phyloP scores from a whole-genome alignment of 2,113 vertebrate species.

The Mormyrus iriodes region DNA sequence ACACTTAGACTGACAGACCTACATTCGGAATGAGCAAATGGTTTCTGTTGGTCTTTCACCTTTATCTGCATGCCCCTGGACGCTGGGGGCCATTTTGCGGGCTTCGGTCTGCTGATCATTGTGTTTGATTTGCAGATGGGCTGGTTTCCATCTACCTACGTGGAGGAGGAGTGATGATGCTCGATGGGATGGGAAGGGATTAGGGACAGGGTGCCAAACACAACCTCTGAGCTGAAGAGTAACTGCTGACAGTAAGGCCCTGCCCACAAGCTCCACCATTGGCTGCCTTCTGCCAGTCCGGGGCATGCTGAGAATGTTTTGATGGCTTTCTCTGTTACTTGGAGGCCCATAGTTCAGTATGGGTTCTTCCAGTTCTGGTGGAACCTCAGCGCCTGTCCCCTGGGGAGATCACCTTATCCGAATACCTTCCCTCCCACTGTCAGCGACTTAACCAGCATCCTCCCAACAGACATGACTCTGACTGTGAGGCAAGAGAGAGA shows the following conservation, averaged over 20 bases:
- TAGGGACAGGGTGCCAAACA: neutral
- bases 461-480: neutral
- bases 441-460: neutral
- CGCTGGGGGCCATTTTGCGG: neutral
- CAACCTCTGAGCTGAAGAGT: neutral
- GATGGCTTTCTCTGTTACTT: slow-evolving; percentile 38
- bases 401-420: slow-evolving; percentile 37
- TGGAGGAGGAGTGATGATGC: slow-evolving; percentile 78
- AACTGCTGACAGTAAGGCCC: neutral
- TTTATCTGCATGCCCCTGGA: no score
- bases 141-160: slow-evolving; percentile 92
- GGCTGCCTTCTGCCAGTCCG: slow-evolving; percentile 35
- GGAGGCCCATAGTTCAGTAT: neutral
- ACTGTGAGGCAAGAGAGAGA: neutral
- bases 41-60: neutral
- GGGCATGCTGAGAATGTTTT: slow-evolving; percentile 45
- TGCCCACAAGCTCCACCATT: neutral
- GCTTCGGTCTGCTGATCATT: neutral
- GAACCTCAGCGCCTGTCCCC: slow-evolving; percentile 38
- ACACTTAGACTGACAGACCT: neutral
- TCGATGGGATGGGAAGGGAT: neutral
- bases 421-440: slow-evolving; percentile 25
- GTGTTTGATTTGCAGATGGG: slow-evolving; percentile 68
- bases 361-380: neutral
- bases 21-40: neutral